phyloP scores from a whole-genome alignment of 1,140 invertebrate species.

The Macrotrachela quadricornifera region DNA sequence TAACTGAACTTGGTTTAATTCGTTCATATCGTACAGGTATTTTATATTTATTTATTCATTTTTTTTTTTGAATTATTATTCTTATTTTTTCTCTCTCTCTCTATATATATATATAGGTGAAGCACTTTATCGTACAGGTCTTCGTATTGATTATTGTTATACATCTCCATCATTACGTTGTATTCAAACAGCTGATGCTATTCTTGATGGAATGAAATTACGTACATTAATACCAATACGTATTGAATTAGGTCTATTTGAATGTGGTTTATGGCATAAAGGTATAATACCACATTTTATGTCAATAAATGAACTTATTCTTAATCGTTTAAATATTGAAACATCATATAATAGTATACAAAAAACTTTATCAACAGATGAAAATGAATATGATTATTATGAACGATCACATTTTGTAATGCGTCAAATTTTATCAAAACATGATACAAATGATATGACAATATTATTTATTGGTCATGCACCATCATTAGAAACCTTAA shows the following conservation, averaged over 20 bases:
- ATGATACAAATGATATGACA: too few relatives aligned
- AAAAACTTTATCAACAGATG: constrained; percentile 4
- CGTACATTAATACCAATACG: not conserved
- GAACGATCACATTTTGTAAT: not conserved
- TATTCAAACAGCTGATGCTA: constrained; percentile 8
- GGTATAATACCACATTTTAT: too few relatives aligned
- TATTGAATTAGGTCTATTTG: constrained; percentile 8
- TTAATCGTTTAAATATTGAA: not conserved
- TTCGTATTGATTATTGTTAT: not conserved
- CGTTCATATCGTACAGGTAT: not conserved
- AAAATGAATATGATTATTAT: constrained; percentile 3
- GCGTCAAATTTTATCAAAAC: too few relatives aligned
- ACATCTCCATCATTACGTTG: constrained; percentile 6
- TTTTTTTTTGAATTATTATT: too few relatives aligned
- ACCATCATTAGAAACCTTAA: constrained; percentile 1
- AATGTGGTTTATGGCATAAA: not conserved
- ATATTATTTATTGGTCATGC: constrained; percentile 2
- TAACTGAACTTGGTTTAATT: constrained; percentile 8
- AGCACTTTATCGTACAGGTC: not conserved
- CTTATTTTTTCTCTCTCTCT: too few relatives aligned
- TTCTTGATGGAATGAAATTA: constrained; percentile 6
- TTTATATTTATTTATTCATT: too few relatives aligned
- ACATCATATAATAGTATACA: not conserved
- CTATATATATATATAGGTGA: constrained; percentile 5
- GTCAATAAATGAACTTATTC: too few relatives aligned